Base-by-base conservation (phyloP, 2,797 vertebrate genomes). In the Tachyglossus aculeatus region DNA sequence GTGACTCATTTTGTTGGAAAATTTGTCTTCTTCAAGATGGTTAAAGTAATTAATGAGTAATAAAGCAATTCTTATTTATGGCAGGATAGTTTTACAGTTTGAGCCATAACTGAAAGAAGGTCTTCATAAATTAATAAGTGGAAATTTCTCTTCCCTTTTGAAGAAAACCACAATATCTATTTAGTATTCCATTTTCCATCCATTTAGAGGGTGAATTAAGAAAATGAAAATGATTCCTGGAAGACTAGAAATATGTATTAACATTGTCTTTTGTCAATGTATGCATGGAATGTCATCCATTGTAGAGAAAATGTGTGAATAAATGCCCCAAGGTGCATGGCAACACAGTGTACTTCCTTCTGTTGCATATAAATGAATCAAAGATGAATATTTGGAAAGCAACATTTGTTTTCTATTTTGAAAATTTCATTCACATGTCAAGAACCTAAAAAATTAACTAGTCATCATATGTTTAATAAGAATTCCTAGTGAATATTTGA, bases 231-330 rank as follows among this genome's bases (percentile, higher is more conserved):
- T 45, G 6, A 27, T 31, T 75, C 57, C n/a, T 41, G 52, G 71
- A 52, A 66, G 53, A 45, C 39, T 50, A 61, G 24, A 44, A 60
- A 63, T 69, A 45, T 14, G 38, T 10, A 34, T 11, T 2, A 21
- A 5, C 27, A 66, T 63, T 41, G 43, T 34, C 47, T 4, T 22
- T 56, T 57, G 22, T 58, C 25, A 67, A 33, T 32, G 55, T 74
- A 69, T 71, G 25, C 11, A 50, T 60, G 56, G 57, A 74, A 41
- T 77, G 73, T 69, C 41, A 81, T 44, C 44, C 68, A 27, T 32
- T 22, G 21, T 16, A 25, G 21, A 44, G 56, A 47, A 65, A 4
- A 77, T 39, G 41, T 75, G 56, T 58, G 58, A 81, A 58, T 9
- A 61, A 56, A 61, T 54, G 14, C 34, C 55, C 61, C 45, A 11